Evolutionary conservation across 2,113 vertebrate genomes (phyloP).

Genomic region (Craseonycteris thonglongyai): DNA sequence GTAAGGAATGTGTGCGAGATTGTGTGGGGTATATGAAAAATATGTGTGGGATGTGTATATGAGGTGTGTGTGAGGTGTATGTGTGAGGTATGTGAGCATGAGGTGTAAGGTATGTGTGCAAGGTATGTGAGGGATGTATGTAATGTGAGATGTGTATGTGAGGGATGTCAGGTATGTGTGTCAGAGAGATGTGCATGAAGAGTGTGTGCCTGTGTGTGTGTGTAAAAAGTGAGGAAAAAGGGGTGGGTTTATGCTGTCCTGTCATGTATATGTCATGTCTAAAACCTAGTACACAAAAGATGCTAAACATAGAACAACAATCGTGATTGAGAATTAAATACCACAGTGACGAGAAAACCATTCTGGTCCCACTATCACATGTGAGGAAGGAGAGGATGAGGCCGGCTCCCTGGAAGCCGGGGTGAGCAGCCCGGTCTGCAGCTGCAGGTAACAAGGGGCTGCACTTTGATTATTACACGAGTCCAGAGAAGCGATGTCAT

Average conservation of each 20-base stretch:
- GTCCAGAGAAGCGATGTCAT: not conserved
- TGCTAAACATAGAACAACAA: not conserved
- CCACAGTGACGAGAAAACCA: not conserved
- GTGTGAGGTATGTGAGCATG: too few species aligned
- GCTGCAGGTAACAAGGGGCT: too few species aligned
- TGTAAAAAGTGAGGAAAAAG: not conserved
- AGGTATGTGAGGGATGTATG: too few species aligned
- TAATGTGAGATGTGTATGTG: too few species aligned
- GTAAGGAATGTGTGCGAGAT: not conserved
- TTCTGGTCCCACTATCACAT: too few species aligned
- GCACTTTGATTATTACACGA: too few species aligned
- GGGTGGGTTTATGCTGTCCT: not conserved
- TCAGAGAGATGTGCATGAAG: too few species aligned
- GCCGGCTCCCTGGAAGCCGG: not conserved
- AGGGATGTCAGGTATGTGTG: too few species aligned
- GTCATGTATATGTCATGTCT: not conserved
- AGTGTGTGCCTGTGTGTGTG: not conserved
- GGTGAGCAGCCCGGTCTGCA: fast-evolving
- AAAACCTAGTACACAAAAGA: not conserved
- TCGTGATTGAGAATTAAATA: not conserved
- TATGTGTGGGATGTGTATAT: too few species aligned
- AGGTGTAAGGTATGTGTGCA: too few species aligned
- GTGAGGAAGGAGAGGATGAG: not conserved
- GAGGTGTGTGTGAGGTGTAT: too few species aligned
- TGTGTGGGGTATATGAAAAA: too few species aligned